Conservation (phyloP, 2,797 vertebrate species). For the Anableps anableps region DNA sequence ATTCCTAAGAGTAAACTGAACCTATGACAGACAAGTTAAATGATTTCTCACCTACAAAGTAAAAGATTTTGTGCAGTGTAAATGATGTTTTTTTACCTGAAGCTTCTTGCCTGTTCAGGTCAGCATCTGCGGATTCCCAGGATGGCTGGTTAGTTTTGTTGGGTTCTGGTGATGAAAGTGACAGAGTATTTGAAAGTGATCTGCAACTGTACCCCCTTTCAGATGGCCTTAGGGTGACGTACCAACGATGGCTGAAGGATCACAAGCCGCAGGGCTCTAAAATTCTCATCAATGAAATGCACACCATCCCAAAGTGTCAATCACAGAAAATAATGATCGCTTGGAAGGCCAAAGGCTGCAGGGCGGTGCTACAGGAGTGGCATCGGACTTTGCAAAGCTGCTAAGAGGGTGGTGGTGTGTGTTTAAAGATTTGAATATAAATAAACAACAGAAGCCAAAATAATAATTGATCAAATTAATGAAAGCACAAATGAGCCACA, state of each 20-base stretch:
- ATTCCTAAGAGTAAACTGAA: not conserved
- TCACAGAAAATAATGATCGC: conserved; percentile 65
- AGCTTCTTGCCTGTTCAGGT: conserved; percentile 31
- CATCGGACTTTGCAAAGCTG: conserved; percentile 12
- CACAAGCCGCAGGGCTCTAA: conserved; percentile 70
- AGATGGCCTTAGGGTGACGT: conserved; percentile 79
- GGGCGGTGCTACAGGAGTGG: conserved; percentile 19
- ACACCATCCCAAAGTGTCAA: conserved; percentile 75
- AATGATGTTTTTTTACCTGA: conserved; percentile 47
- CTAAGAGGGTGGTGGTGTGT: not conserved
- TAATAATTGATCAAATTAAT: not conserved
- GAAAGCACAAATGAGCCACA: not conserved
- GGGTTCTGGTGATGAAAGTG: conserved; percentile 66
- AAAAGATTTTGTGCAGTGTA: conserved; percentile 8
- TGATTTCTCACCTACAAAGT: conserved; percentile 3
- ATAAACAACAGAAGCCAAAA: conserved; percentile 13
- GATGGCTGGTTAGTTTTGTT: conserved; percentile 52
- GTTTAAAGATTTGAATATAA: conserved; percentile 22
- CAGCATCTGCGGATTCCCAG: conserved; percentile 33
- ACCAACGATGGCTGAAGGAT: conserved; percentile 74
- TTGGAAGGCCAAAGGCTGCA: conserved; percentile 47
- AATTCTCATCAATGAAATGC: conserved; percentile 82
- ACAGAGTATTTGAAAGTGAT: conserved; percentile 76
- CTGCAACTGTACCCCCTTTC: conserved; percentile 55
- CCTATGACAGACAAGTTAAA: not conserved